phyloP scores from a whole-genome alignment of 2,113 vertebrate species.

The Bos indicus region DNA sequence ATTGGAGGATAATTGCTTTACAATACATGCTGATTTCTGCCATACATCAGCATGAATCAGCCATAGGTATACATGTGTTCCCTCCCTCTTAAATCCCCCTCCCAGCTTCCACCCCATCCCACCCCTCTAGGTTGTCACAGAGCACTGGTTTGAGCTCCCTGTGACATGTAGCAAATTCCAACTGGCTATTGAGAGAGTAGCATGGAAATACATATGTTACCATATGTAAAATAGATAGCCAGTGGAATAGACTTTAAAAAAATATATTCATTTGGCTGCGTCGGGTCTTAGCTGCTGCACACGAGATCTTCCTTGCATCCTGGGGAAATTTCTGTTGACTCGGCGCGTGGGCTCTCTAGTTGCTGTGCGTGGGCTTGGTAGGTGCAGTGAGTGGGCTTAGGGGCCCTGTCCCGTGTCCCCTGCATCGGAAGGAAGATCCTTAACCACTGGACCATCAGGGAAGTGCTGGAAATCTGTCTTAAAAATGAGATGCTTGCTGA shows the following conservation, averaged over 20 bases:
- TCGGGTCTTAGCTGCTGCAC: not conserved
- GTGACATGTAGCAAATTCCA: not conserved
- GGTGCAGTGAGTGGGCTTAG: not conserved
- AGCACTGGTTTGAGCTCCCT: not conserved
- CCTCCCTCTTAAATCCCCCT: not conserved
- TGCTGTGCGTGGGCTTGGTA: not conserved
- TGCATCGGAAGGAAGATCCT: not conserved
- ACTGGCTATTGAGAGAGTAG: not conserved
- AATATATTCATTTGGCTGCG: not conserved
- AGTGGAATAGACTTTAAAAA: not conserved
- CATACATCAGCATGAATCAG: not conserved
- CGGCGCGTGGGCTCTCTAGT: fast-evolving
- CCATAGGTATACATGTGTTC: not conserved
- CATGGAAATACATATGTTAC: not conserved
- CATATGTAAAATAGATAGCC: not conserved
- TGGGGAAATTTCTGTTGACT: not conserved
- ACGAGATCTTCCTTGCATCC: not conserved
- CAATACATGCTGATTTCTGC: not conserved
- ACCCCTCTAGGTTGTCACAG: not conserved
- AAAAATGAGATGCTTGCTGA: not conserved
- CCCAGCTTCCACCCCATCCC: not conserved
- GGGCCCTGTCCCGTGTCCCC: not conserved
- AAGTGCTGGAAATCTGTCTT: not conserved
- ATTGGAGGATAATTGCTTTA: not conserved
- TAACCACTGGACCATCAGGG: not conserved